Base-by-base conservation (phyloP, 1,140 invertebrate species). In the Conus betulinus region DNA sequence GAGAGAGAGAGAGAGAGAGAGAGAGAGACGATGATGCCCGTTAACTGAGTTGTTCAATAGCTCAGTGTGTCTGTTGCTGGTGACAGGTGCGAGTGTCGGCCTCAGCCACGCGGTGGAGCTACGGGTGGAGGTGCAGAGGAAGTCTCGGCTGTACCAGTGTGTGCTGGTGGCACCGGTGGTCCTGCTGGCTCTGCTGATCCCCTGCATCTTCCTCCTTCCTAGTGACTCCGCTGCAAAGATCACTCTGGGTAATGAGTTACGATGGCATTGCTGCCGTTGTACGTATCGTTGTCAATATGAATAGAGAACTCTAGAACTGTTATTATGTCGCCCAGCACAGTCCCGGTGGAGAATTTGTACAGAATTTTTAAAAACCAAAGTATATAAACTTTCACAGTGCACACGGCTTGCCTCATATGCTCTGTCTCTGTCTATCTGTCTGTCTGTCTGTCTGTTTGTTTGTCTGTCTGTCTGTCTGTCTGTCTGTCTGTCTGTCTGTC, bases 171-270 rank as follows among this genome's bases (percentile, higher is more conserved):
- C 81, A 0, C 89, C 89, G 5, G 89, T 87, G 60, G 86, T 88
- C 17, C 82, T 89, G 51, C 25, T 89, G 63, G 78, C 85, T n/a
- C 67, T 89, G 25, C 82, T 89, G 20, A 86, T 88, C 17, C 89
- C 89, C 0, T 87, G 87, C 11, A 83, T 89, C 55, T 89, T 89
- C 79, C 82, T 89, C 3, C 63, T 89, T n/a, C 89, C 86, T 20
- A n/a, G 83, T 25, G 89, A 89, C 52, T 87, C 89, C 23, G 63
- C 81, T 10, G 89, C 63, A 17, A 89, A 89, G 60, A 89, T 86
- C 25, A 89, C 86, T 15, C 86, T 89, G 53, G 89, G 89, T 89
- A 79, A 39, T 0, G 39, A 39, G 3, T 39, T 39, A 39, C n/a
- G 39, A 39, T 39, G 39, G 39, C 39, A 39, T 39, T 39, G 39